Evolutionary conservation across 2,113 vertebrate genomes (phyloP), one percentile per base, ranked within the genome.

Genomic region (Passerina amoena): DNA sequence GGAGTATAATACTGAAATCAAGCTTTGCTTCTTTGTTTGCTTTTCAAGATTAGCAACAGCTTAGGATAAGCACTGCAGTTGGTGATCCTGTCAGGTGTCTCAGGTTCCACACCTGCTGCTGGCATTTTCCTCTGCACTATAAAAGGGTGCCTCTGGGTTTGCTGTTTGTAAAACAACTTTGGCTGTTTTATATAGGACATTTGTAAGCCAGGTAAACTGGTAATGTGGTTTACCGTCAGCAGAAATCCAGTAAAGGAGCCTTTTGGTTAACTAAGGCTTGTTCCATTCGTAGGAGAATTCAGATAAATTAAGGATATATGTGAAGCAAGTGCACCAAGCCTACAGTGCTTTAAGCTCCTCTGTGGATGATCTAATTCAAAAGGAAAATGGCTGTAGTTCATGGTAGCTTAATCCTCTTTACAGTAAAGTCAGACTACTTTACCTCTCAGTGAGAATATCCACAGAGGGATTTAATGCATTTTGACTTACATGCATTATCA

Each of bases 371-470:
- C 80, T 70, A 78, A 86, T 94, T 97, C 83, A 89, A 84, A 90
- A 87, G 64, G 76, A 95, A 92, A 92, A 95, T 25, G 57, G 61
- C 53, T 82, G 68, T 78, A 82, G 77, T 86, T 95, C 92, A 94
- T 84, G 92, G 91, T 84, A 68, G n/a, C 65, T 89, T 96, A 96
- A 95, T 97, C 92, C 76, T 94, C 83, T 94, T 94, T 83, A 68
- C 88, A 24, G 86, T 78, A 28, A 90, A 92, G 51, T 91, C 76
- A 91, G 86, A 53, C 48, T 71, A n/a, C 73, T 92, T 92, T 84
- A 42, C 80, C 30, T 75, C 91, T 91, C 65, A 44, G 59, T 80
- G 51, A 88, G 80, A 83, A 90, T 88, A 94, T 86, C 56, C 71
- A 66, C 2, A 7, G 9, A 63, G 64, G 82, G 89, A 78, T 93